Evolutionary conservation across 2,888 invertebrate genomes (phyloP), one percentile per base, ranked within the genome.

Genomic region (Calephelis perditalis): DNA sequence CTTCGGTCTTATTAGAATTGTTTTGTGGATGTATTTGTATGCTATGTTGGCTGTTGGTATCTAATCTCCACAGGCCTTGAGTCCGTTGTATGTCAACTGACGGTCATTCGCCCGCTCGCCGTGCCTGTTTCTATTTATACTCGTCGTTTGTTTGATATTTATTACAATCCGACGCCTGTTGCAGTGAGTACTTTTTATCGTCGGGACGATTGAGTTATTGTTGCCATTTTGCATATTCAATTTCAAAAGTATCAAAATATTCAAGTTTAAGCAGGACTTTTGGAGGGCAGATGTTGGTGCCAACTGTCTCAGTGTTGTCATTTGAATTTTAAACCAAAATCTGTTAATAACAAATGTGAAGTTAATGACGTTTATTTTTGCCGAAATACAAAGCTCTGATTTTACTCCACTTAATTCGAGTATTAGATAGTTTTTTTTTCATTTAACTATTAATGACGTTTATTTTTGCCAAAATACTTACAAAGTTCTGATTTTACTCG

Each of bases 41-140:
- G 81, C 82, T 75, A 65, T 72, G 74, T 71, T 76, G 78, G 82
- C 68, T 73, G 74, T 72, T 75, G 78, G 84, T 88, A 89, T 89
- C 88, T 88, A 88, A 89, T 89, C 89, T 84, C 75, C 71, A 66
- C 78, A 76, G 86, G 80, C 90, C 90, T 89, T 90, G 90, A 83
- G 87, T 88, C 77, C 79, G 81, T 86, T 86, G 82, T 86, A 81
- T 89, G 89, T 88, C 89, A 88, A 83, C 77, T 78, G 76, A 72
- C 87, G 90, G 89, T 89, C 88, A 82, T 86, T 89, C 83, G 76
- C 83, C 88, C 77, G 77, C 66, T 69, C 71, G 71, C 75, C 76
- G 79, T 68, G 78, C 72, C 74, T 75, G 76, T 71, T 70, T 78
- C 89, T 90, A 90, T 90, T 88, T 88, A 85, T 86, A 84, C 77